Percentiles rank a stretch among this genome's conserved stretches.
phyloP scores from a whole-genome alignment of 2,797 vertebrate genomes.

The Pipistrellus pipistrellus region DNA sequence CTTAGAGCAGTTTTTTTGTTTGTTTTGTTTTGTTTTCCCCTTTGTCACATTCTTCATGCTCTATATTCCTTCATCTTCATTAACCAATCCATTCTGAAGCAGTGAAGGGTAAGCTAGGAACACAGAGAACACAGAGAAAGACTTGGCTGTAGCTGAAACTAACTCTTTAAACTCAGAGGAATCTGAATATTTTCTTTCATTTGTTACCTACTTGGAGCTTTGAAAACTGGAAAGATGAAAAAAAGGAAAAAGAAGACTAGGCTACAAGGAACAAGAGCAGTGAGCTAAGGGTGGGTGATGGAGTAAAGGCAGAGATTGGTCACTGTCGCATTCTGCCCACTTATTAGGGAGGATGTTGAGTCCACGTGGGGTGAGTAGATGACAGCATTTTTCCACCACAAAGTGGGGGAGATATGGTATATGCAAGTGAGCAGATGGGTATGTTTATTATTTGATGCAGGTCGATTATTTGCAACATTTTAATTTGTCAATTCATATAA shows the following conservation, averaged over 20 bases:
- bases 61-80: background rate
- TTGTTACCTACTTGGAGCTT: conserved; percentile 18
- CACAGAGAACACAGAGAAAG: background rate
- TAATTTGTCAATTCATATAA: background rate
- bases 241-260: background rate
- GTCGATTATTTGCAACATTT: conserved; percentile 21
- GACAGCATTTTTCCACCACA: background rate
- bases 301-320: background rate
- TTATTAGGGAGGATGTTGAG: background rate
- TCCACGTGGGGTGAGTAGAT: background rate
- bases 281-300: background rate
- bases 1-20: background rate
- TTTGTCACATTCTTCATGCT: background rate
- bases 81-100: conserved; percentile 14
- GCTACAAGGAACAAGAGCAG: background rate
- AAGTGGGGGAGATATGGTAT: background rate
- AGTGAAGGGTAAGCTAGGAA: background rate
- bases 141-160: background rate
- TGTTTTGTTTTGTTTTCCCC: background rate
- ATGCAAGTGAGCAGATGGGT: background rate
- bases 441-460: conserved; percentile 16
- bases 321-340: background rate
- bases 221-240: conserved; percentile 34
- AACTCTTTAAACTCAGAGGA: background rate
- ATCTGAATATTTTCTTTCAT: conserved; percentile 48